Evolutionary conservation across 2,797 vertebrate genomes (phyloP), one percentile per base, ranked within the genome.

Genomic region (Orestias chungarensis): DNA sequence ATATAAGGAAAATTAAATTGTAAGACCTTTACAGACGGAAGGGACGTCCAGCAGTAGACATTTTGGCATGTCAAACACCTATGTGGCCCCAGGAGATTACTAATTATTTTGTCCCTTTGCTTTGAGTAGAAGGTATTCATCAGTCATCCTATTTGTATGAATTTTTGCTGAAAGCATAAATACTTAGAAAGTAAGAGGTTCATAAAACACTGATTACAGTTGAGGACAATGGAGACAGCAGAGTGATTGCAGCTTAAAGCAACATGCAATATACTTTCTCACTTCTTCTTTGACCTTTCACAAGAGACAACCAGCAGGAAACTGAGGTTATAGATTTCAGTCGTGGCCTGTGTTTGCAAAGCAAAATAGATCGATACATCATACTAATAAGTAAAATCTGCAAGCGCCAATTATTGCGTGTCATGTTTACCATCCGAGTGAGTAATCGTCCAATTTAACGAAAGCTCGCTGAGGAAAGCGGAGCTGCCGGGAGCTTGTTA

Each of bases 331-430:
- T 82, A 68, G 83, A 90, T 89, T 68, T 72, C 44, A 79, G 67
- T 18, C 42, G 6, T 10, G 68, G 70, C 27, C 50, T 11, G 27
- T 31, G 66, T 49, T 71, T 55, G n/a, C 62, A 10, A 7, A 29
- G 49, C 47, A 70, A 40, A 62, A 78, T 76, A 18, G 82, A 93
- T 93, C 92, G 73, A 92, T 93, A 79, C 87, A 85, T 93, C 92
- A 91, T 86, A 85, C 86, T 92, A 93, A 93, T 92, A 93, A 93
- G 89, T 93, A 68, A 93, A 94, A 93, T 90, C 87, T 92, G 90
- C 87, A 76, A 91, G 85, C 78, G 44, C 83, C 93, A 93, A 92
- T 94, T 93, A 94, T 88, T 86, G 89, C 71, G 43, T 86, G 90
- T 92, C 93, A 91, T 91, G 93, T 94, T 92, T 89, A 88, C 82